phyloP scores from a whole-genome alignment of 2,113 vertebrate genomes.

The Ptychochromis oligacanthus region DNA sequence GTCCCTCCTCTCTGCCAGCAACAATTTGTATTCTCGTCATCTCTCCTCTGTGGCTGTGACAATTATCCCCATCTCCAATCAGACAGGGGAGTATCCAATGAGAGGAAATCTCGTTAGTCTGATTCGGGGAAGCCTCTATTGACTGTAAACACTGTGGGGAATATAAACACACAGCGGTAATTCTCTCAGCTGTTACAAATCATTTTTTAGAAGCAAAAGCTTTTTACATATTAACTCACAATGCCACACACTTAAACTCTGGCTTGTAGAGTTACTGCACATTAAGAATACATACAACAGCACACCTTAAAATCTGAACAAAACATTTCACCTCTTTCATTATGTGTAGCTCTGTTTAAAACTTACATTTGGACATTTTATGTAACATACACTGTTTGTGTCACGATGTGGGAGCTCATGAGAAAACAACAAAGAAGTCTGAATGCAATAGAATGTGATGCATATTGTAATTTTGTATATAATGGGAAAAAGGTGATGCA shows the following conservation, averaged over 20 bases:
- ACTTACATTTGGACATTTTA: slow-evolving; percentile 3
- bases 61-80: slow-evolving; percentile 70
- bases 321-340: background rate
- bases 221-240: background rate
- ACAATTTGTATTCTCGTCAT: slow-evolving; percentile 57
- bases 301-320: background rate
- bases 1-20: slow-evolving; percentile 18
- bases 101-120: slow-evolving; percentile 57
- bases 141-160: slow-evolving; percentile 67
- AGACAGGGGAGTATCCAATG: slow-evolving; percentile 50
- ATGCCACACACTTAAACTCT: background rate
- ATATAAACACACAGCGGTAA: slow-evolving; percentile 47
- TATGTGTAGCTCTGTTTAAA: background rate
- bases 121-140: slow-evolving; percentile 67
- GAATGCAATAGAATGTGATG: background rate
- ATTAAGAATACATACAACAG: background rate
- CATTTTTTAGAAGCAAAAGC: background rate
- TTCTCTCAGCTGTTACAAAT: slow-evolving; percentile 44
- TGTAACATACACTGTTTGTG: background rate
- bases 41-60: slow-evolving; percentile 49
- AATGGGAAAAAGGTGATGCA: background rate
- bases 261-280: background rate
- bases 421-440: background rate
- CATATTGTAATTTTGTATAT: background rate
- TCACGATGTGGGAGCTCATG: background rate